These are phyloP conservation scores for Polia nebulosa DNA, from an alignment of 2,888 invertebrate genomes.

Conservation along the genomic window DNA sequence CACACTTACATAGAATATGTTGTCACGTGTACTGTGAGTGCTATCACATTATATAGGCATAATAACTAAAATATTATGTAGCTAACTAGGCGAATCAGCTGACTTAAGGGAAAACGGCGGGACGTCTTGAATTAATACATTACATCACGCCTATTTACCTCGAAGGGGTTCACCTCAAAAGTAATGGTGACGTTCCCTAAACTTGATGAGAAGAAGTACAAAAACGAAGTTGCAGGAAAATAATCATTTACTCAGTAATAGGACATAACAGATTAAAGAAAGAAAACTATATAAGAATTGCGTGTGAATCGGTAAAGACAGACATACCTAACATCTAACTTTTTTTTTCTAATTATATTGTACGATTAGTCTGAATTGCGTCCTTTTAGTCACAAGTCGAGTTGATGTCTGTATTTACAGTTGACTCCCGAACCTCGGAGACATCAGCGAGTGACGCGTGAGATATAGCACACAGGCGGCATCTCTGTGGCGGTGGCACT, in stretches of 20 bases:
- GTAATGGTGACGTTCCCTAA: background rate
- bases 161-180: background rate
- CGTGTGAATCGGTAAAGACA: background rate
- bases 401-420: background rate
- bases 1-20: background rate
- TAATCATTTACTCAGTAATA: too few species aligned
- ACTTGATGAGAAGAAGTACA: background rate
- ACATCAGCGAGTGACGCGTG: conserved; percentile 7
- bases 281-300: too few species aligned
- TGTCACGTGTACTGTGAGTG: too few species aligned
- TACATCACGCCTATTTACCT: background rate
- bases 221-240: background rate
- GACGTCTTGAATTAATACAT: background rate
- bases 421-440: background rate
- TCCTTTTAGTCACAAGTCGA: background rate
- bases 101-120: background rate
- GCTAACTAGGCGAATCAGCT: background rate
- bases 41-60: background rate
- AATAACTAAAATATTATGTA: background rate
- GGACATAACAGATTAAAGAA: background rate
- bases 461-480: background rate
- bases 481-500: conserved; percentile 39
- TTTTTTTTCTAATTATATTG: background rate
- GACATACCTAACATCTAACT: background rate
- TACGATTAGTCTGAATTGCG: background rate